These are phyloP conservation scores for Syrista parreyssii DNA, from an alignment of 2,888 invertebrate species.

Conservation along the genomic window DNA sequence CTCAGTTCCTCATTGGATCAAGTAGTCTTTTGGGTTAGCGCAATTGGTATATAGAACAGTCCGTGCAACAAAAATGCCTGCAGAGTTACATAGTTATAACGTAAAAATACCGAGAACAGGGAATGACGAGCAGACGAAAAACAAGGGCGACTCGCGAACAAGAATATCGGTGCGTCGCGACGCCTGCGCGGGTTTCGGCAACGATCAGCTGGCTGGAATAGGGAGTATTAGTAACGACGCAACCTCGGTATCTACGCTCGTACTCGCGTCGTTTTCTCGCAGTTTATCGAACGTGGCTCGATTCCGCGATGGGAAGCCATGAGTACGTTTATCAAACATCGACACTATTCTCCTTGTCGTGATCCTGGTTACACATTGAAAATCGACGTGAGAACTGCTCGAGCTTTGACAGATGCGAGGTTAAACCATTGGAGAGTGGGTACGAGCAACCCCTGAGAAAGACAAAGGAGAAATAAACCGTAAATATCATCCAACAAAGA, in stretches of 20 bases:
- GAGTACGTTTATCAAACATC: not conserved
- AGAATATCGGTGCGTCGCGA: slow-evolving; percentile 35
- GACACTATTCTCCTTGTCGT: not conserved
- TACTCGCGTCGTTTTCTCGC: slow-evolving; percentile 9
- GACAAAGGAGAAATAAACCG: not conserved
- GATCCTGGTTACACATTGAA: not conserved
- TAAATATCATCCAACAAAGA: not conserved
- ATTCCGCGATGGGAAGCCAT: not conserved
- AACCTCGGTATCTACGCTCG: slow-evolving; percentile 27
- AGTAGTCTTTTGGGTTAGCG: not conserved
- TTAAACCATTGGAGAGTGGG: not conserved
- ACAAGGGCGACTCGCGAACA: not conserved
- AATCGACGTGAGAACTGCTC: not conserved
- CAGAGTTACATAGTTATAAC: not conserved
- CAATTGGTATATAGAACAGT: no score
- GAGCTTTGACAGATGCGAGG: not conserved
- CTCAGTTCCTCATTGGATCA: not conserved
- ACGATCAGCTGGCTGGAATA: slow-evolving; percentile 61
- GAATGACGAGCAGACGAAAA: not conserved
- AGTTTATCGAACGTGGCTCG: slow-evolving; percentile 3
- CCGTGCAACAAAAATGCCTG: not conserved
- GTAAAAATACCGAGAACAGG: not conserved
- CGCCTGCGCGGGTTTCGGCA: slow-evolving; percentile 60
- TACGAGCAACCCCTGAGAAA: not conserved
- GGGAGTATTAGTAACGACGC: slow-evolving; percentile 26